Evolutionary conservation across 2,113 vertebrate species (phyloP), one percentile per base, ranked within the genome.

Genomic region (Blennius ocellaris): DNA sequence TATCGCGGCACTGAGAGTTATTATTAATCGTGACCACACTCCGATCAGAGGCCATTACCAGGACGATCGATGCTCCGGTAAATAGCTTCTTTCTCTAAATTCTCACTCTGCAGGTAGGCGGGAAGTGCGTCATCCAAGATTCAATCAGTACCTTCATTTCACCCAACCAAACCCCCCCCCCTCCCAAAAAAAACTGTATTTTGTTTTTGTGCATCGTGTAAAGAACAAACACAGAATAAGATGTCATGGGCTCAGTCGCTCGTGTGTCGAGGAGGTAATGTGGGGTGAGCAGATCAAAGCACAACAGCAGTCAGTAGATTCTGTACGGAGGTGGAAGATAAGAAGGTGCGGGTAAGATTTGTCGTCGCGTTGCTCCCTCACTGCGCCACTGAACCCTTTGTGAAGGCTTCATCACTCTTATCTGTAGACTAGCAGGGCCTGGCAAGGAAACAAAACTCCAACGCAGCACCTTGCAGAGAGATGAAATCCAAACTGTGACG

Each of bases 371-470:
- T 21, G 10, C 3, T 68, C 1, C 16, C 15, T 58, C 11, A 10
- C 11, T 52, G 50, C 12, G 37, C 16, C 40, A 43, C 11, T 10
- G 17, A 37, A 12, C 8, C 10, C 11, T 45, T 15, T 50, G 15
- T 40, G 10, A 14, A 14, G 52, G 30, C n/a, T 52, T 51, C 49
- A 52, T 39, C 36, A 6, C 11, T 15, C 30, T 6, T 14, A 17
- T 66, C 54, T 60, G n/a, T 7, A 44, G 1, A 68, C 51, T 30
- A 36, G 30, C 14, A 36, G 21, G 16, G 36, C 6, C 43, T 39
- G 40, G 3, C 17, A 59, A 48, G n/a, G 8, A 65, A 58, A 75
- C 41, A 65, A 38, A 21, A 37, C 41, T 50, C 17, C 12, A 40
- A 51, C 39, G 4, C 14, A 49, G 37, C n/a, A 14, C 10, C 7